Evolutionary conservation across 64 coral and sea anemone species (phyloP).

Genomic region (Stylophora pistillata): DNA sequence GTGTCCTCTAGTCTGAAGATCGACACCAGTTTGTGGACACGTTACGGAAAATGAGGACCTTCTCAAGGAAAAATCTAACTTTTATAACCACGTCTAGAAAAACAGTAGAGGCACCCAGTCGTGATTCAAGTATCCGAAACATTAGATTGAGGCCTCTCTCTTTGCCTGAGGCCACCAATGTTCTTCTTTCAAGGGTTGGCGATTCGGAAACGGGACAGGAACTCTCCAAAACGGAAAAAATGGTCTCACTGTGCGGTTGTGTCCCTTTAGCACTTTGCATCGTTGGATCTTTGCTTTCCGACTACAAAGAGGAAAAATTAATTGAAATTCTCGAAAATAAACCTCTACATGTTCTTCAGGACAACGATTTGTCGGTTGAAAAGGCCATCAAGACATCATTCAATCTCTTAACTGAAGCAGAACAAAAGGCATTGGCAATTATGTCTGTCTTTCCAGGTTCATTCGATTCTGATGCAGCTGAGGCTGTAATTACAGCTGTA

Average conservation of each 20-base stretch:
- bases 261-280: constrained; percentile 45
- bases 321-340: background rate
- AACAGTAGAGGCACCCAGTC: background rate
- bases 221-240: background rate
- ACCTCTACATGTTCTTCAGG: constrained; percentile 16
- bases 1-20: constrained; percentile 7
- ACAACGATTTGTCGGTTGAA: background rate
- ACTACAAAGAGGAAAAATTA: background rate
- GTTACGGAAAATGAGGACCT: constrained; percentile 34
- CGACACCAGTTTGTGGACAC: constrained; percentile 7
- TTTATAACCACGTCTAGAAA: constrained; percentile 46
- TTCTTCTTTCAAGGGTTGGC: background rate
- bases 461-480: constrained; percentile 10
- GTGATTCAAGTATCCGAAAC: background rate
- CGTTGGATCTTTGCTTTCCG: constrained; percentile 27
- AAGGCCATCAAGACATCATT: constrained; percentile 41
- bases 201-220: background rate
- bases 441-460: constrained; percentile 6
- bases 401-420: background rate
- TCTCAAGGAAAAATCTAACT: constrained; percentile 13
- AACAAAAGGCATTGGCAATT: constrained; percentile 7
- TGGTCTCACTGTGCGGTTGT: constrained; percentile 17
- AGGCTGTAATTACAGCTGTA: background rate
- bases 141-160: background rate
- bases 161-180: background rate